Conservation (phyloP, 2,797 vertebrate genomes). For the Muraenolepis orangiensis region DNA sequence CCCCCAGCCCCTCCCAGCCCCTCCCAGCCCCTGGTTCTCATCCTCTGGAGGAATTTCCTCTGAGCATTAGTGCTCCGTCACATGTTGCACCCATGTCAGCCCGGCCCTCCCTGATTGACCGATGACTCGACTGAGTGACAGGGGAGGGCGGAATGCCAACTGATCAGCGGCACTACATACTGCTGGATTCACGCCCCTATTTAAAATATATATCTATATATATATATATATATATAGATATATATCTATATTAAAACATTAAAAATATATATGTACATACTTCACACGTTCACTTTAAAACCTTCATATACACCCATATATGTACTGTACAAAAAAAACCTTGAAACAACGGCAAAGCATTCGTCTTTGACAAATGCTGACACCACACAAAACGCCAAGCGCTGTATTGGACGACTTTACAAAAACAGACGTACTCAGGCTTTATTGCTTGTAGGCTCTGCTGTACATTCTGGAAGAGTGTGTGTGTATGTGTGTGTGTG, state of each 20-base stretch:
- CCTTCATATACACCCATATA: neutral
- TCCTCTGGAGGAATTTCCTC: slow-evolving; percentile 63
- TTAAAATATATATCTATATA: no score
- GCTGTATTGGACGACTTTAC: neutral
- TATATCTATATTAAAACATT: no score
- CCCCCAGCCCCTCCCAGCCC: slow-evolving; percentile 22
- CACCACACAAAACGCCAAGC: neutral
- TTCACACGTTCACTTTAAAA: neutral
- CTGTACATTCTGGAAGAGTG: neutral
- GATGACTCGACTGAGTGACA: slow-evolving; percentile 50
- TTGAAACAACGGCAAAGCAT: neutral
- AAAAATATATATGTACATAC: no score
- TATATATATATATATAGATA: no score
- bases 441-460: neutral
- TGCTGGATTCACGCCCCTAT: slow-evolving; percentile 1
- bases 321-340: neutral
- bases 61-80: slow-evolving; percentile 57
- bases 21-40: slow-evolving; percentile 44
- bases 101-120: slow-evolving; percentile 13
- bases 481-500: no score
- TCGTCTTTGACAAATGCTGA: neutral
- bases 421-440: neutral
- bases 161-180: slow-evolving; percentile 22
- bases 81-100: slow-evolving; percentile 55
- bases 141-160: slow-evolving; percentile 34